Conservation (phyloP, 2,797 vertebrate species). For the Trematomus bernacchii region DNA sequence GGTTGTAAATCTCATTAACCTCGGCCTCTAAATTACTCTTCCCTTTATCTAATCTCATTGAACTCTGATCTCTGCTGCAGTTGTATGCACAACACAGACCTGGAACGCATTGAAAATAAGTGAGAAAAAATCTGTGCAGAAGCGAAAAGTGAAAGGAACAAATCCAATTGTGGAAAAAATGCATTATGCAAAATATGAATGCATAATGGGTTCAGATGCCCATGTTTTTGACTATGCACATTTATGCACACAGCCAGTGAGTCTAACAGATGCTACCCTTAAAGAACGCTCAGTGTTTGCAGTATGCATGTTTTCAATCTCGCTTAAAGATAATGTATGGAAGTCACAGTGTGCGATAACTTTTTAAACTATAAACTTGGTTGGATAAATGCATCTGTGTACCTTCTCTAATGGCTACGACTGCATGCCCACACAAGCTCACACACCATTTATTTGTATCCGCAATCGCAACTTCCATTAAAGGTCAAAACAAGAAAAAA, state of each 20-base stretch:
- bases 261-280: conserved; percentile 6
- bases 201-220: too few relatives aligned
- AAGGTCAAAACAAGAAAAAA: conserved; percentile 43
- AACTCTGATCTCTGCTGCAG: conserved; percentile 5
- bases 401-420: conserved; percentile 7
- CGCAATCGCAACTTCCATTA: conserved; percentile 53
- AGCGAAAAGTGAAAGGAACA: conserved; percentile 9
- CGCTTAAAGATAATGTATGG: conserved; percentile 15
- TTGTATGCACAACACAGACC: conserved; percentile 33
- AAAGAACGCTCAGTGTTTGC: background rate
- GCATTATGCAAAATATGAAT: too few relatives aligned
- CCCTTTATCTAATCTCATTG: background rate
- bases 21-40: too few relatives aligned
- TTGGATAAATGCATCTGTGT: background rate
- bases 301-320: background rate
- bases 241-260: conserved; percentile 11
- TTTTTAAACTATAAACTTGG: background rate
- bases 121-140: background rate
- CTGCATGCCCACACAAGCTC: background rate
- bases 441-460: conserved; percentile 58
- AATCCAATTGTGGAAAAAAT: background rate
- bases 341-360: background rate
- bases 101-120: conserved; percentile 17
- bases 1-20: too few relatives aligned
- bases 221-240: background rate